Conservation (phyloP, 1,140 invertebrate genomes). For the Diorhabda carinulata region DNA sequence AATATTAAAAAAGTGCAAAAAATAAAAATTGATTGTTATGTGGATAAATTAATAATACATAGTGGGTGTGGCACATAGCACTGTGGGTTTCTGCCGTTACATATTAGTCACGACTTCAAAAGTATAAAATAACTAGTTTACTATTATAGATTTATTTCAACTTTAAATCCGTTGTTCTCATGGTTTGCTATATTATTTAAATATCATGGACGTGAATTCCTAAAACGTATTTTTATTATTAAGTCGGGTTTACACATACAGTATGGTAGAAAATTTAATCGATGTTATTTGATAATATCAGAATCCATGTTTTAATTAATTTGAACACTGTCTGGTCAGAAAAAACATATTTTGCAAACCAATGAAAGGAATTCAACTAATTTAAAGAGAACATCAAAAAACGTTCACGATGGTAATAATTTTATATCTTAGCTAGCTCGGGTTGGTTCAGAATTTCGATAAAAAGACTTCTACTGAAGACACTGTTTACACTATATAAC, state of each 20-base stretch:
- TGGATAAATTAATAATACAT: not conserved
- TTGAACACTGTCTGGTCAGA: too few species aligned
- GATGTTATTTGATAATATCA: too few species aligned
- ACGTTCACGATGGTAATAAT: too few species aligned
- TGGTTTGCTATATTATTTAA: not conserved
- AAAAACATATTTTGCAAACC: too few species aligned
- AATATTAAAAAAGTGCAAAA: not conserved
- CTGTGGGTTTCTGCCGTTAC: not conserved
- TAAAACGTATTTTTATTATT: not conserved
- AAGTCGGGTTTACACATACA: not conserved
- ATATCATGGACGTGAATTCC: not conserved
- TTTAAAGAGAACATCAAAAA: too few species aligned
- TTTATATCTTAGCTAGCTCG: too few species aligned
- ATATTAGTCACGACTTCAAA: not conserved
- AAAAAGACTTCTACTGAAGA: too few species aligned
- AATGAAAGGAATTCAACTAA: too few species aligned
- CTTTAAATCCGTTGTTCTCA: not conserved
- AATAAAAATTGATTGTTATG: not conserved
- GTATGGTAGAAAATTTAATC: too few species aligned
- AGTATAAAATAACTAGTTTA: constrained; percentile 1
- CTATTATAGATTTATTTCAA: constrained; percentile 3
- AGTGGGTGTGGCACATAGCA: not conserved
- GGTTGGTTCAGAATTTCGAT: too few species aligned
- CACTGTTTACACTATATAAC: too few species aligned
- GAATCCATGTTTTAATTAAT: too few species aligned